Percentiles rank a stretch among this genome's conserved stretches.
Evolutionary conservation across 2,113 vertebrate genomes (phyloP).

Genomic region (Mormyrus lacerda): DNA sequence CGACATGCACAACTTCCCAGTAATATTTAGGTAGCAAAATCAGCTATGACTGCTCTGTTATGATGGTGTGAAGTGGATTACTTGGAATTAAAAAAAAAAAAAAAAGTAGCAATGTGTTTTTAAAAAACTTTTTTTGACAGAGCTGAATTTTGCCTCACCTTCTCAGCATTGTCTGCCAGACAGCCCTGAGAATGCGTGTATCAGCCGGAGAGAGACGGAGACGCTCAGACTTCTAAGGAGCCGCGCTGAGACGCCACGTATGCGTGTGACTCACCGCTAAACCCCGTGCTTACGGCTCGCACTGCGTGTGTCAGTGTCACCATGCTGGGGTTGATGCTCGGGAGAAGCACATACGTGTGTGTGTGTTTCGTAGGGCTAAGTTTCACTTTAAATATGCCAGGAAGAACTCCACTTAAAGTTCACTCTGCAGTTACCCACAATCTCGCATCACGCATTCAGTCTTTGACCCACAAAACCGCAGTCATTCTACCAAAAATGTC

Average conservation of each 20-base stretch:
- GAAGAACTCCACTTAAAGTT: not conserved
- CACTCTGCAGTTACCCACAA: not conserved
- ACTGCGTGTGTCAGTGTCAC: not conserved
- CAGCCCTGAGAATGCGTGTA: not conserved
- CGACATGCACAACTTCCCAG: not conserved
- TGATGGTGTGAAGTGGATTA: not conserved
- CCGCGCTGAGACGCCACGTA: not conserved
- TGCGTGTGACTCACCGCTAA: not conserved
- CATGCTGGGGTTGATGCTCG: not conserved
- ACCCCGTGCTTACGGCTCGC: not conserved
- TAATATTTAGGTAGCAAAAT: not conserved
- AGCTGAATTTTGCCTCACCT: not conserved
- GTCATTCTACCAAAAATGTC: not conserved
- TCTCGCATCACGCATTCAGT: not conserved
- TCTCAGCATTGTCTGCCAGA: not conserved
- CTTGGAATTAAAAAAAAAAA: not conserved
- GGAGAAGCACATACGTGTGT: not conserved
- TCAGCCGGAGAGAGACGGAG: not conserved
- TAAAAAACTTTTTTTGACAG: not conserved
- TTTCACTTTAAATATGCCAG: not conserved
- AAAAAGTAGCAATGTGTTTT: not conserved
- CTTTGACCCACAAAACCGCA: not conserved
- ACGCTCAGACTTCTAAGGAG: not conserved
- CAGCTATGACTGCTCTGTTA: not conserved
- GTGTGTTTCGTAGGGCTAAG: not conserved